Evolutionary conservation across 2,888 invertebrate genomes (phyloP), one percentile per base, ranked within the genome.

Genomic region (Aquatica leii): DNA sequence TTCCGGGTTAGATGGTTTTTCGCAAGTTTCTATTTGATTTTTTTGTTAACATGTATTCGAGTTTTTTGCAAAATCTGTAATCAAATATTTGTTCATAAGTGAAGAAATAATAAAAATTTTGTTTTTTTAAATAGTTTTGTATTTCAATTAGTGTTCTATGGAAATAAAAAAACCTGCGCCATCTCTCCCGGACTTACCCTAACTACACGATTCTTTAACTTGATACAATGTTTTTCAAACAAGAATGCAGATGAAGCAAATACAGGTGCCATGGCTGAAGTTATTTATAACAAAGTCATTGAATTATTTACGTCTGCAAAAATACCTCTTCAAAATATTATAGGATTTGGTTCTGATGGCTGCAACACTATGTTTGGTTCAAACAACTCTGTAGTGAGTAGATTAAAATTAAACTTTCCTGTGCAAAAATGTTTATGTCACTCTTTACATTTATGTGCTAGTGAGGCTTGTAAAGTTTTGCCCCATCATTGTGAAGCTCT

Each of bases 341-440:
- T 66, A 34, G 63, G 66, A 52, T 68, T 68, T 57, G 66, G 59
- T 8, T 68, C 63, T 20, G 66, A 68, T 64, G 66, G 68, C 12
- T 66, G 65, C 20, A 67, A 67, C 15, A 59, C 54, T 34, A 68
- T 66, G 64, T 52, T 68, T 37, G 66, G 64, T 21, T 2, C n/a
- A 14, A 15, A 64, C 9, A 68, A 64, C 34, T 62, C 62, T 0
- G 68, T 68, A 18, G 63, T 56, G 2, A 54, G 56, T 56, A 54
- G 68, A 37, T 52, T 68, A 21, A 56, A 43, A 41, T 6, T 20
- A 53, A 49, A 54, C 40, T 37, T 60, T 35, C 63, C 63, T 12
- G 40, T 67, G 6, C 50, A 50, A 46, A 67, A 65, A 59, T 65
- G 24, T 20, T 18, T 55, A 5, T 55, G 55, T 9, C 55, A 54